phyloP scores from a whole-genome alignment of 1,140 invertebrate genomes.

The Steinernema khuongi region DNA sequence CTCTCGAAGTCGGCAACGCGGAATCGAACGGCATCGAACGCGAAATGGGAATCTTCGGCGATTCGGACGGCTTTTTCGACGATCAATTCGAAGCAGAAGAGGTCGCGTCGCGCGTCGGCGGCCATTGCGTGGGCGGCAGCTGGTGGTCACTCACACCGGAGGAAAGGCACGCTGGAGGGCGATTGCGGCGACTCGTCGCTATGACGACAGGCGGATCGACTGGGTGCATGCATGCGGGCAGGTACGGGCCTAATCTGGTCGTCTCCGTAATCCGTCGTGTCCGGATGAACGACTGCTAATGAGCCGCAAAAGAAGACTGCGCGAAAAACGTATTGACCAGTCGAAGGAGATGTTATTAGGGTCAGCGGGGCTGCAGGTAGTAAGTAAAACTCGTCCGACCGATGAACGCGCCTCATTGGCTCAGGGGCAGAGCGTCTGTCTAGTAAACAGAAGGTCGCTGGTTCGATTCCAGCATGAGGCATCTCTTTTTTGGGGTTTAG shows the following conservation, averaged over 20 bases:
- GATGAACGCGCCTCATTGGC: slow-evolving; percentile 50
- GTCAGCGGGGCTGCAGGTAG: no score
- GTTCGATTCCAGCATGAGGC: slow-evolving; percentile 50
- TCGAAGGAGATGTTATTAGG: no score
- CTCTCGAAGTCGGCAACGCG: neutral
- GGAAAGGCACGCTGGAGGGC: neutral
- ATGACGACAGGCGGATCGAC: neutral
- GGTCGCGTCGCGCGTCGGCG: neutral
- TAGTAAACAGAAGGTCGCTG: slow-evolving; percentile 50
- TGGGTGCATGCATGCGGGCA: neutral
- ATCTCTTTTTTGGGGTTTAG: no score
- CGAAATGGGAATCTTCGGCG: neutral
- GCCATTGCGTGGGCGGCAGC: neutral
- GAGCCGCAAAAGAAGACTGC: neutral
- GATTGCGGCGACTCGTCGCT: neutral
- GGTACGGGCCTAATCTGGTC: neutral
- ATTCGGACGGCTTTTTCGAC: neutral
- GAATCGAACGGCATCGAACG: neutral
- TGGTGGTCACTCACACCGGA: neutral
- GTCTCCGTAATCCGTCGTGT: neutral
- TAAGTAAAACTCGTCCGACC: no score
- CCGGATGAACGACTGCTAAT: neutral
- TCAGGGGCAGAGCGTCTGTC: slow-evolving; percentile 49
- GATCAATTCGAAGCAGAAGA: slow-evolving; percentile 4
- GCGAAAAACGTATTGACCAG: no score